A percentile compares a stretch with the other conserved stretches of the same genome.
Evolutionary conservation across 2,113 vertebrate species (phyloP).

Genomic region (Passer domesticus): DNA sequence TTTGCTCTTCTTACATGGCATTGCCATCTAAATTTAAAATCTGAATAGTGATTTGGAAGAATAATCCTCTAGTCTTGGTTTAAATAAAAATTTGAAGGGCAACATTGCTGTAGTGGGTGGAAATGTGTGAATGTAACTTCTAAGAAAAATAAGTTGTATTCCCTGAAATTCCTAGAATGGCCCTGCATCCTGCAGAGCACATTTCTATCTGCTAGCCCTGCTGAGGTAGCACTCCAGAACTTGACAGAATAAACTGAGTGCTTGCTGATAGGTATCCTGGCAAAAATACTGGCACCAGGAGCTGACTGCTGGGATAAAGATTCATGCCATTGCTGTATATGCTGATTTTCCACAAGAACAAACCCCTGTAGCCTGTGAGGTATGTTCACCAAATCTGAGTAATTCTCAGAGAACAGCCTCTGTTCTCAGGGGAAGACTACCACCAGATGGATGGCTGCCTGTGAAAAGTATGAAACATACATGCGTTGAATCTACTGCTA

Average conservation of each 20-base stretch:
- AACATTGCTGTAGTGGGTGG: background rate
- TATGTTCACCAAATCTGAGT: background rate
- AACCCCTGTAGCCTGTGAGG: background rate
- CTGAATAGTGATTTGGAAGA: background rate
- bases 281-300: background rate
- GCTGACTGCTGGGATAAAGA: background rate
- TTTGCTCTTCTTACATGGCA: background rate
- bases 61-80: background rate
- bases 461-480: background rate
- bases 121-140: background rate
- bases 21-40: background rate
- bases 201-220: background rate
- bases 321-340: fast-evolving
- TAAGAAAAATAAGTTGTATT: background rate
- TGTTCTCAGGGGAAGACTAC: background rate
- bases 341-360: background rate
- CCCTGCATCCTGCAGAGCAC: background rate
- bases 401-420: background rate
- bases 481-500: background rate
- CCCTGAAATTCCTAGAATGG: background rate
- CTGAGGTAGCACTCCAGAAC: background rate
- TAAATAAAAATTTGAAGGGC: background rate
- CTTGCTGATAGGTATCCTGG: background rate
- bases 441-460: background rate
- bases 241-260: background rate